These are phyloP conservation scores for Cyphotilapia sp. DNA, from an alignment of 2,113 vertebrate species.

Conservation along the genomic window DNA sequence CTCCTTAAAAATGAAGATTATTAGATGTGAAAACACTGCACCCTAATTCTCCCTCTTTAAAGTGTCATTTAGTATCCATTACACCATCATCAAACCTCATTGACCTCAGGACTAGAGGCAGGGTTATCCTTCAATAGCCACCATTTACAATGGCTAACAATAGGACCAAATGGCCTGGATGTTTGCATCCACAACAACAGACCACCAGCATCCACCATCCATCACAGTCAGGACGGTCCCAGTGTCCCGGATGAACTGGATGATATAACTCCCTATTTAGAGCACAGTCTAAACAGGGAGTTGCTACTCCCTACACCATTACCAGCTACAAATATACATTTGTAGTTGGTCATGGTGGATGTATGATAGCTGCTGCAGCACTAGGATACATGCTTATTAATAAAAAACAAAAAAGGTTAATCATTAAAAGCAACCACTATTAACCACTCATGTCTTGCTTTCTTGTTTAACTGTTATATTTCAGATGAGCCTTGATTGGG, in stretches of 20 bases:
- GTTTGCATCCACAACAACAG: slow-evolving; percentile 63
- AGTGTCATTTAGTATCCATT: slow-evolving; percentile 54
- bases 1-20: neutral
- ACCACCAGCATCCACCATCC: slow-evolving; percentile 69
- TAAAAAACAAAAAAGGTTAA: neutral
- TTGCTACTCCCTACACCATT: neutral
- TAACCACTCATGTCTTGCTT: neutral
- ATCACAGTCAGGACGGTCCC: slow-evolving; percentile 59
- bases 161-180: slow-evolving; percentile 69
- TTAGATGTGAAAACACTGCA: neutral
- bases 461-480: neutral
- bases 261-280: slow-evolving; percentile 21
- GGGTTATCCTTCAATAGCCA: slow-evolving; percentile 27
- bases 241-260: slow-evolving; percentile 25
- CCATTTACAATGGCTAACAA: slow-evolving; percentile 58
- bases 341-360: neutral
- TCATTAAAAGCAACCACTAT: neutral
- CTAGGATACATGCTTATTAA: neutral
- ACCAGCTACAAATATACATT: neutral
- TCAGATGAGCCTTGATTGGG: neutral
- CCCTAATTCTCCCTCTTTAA: slow-evolving; percentile 30
- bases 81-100: slow-evolving; percentile 45
- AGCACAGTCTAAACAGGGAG: neutral
- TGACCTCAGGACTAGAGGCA: slow-evolving; percentile 47
- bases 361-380: neutral